Evolutionary conservation across 2,888 invertebrate genomes (phyloP), one percentile per base, ranked within the genome.

Genomic region (Antitype chi): DNA sequence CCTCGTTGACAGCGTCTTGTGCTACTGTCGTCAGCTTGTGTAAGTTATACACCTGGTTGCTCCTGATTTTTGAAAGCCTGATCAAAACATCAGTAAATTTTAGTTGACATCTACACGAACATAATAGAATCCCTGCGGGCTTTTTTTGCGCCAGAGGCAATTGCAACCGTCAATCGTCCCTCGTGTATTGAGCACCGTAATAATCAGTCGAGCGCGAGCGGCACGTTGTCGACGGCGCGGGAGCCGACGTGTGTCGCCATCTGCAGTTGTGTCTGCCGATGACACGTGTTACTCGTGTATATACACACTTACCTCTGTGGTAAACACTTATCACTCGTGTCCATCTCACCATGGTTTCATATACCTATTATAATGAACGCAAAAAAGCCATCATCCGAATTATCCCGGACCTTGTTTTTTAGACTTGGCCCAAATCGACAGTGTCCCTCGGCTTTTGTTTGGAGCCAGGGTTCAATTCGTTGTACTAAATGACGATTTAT

Each of bases 11-110:
- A 28, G 97, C 98, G 2, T 96, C 98, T 11, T 98, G 98, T 89
- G 99, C 98, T 8, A 98, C 98, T 25, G 97, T 98, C 7, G 97
- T 99, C 87, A 99, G 99, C 63, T 96, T 99, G 82, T 99, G 98
- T 97, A 89, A 94, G 94, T 66, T 47, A n/a, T 43, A 23, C 25
- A 25, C 17, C 25, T 47, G 17, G 23, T n/a, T 47, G 5, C 25
- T 23, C 2, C 15, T 23, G 38, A 13, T 59, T 25, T 6, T n/a
- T 63, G 0, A n/a, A 63, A 63, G 8, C 15, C 20, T 25, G 25
- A 43, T 47, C 8, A 17, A 15, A n/a, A 25, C 0, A 1, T 64
- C 17, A 25, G 49, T 25, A 43, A 38, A 38, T 43, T 9, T 43
- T 43, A 43, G 43, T 43, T 9, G 11, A 47, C 43, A 1, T 9